Base-by-base conservation (phyloP, 2,113 vertebrate species). In the Cinclus cinclus region DNA sequence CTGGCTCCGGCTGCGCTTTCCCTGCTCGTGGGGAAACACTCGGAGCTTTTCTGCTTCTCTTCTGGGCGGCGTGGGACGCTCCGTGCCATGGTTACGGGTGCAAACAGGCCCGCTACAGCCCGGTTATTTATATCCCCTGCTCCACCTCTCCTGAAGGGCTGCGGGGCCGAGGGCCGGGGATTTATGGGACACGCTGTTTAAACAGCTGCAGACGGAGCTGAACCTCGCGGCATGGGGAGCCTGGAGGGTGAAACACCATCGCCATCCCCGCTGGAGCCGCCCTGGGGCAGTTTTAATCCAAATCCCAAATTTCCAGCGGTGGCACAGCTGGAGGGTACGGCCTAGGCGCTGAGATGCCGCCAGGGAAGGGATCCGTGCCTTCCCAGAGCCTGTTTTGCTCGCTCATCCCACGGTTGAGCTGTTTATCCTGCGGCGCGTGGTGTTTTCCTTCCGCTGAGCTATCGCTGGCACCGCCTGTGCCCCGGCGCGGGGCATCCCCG, bases 121-220 rank as follows among this genome's bases (percentile, higher is more conserved):
- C 5, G 20, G 93, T 93, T 97, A 97, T 97, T 97, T 97, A 96
- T 97, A 97, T 76, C 91, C 64, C 18, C 86, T 11, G 82, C 94
- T 91, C 93, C 89, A 31, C 82, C 91, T 59, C 94, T 90, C 35
- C 95, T 41, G 4, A 4, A 87, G 82, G 92, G 94, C 91, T 25
- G 96, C 79, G n/a, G 52, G 92, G 65, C 69, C 12, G 50, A 59
- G 94, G 82, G 82, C 18, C 1, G 87, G 73, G 56, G 96, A 90
- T 96, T 96, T 94, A 53, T 90, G 83, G 56, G 84, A 59, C 73
- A 1, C 1, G 35, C 58, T 95, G 95, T 97, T 97, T 95, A 82
- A 60, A 33, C 60, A 94, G 92, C 94, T 56, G 92, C 87, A 10
- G 22, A 3, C 27, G 2, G 87, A 31, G 81, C 82, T 4, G 52